Percentiles rank a stretch among this genome's conserved stretches.
Conservation (phyloP, 2,113 vertebrate genomes). For the Paratilapia polleni region DNA sequence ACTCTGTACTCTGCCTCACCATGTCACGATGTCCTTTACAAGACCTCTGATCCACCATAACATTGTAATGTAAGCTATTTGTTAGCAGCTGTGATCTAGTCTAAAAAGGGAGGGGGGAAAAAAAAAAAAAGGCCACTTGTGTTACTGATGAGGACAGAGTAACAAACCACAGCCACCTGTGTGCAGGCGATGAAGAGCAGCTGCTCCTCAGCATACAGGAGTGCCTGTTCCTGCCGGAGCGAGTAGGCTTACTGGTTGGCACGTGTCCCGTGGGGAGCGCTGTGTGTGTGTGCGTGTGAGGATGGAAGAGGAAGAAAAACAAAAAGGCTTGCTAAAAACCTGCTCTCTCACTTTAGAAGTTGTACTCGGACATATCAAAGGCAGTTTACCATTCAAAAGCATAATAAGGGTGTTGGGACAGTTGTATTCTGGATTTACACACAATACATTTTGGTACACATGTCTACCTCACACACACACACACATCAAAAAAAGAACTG, state of each 20-base stretch:
- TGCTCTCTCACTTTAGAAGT: background rate
- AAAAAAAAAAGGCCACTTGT: constrained; percentile 47
- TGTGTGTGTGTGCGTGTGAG: constrained; percentile 18
- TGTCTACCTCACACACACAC: background rate
- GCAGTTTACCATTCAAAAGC: constrained; percentile 5
- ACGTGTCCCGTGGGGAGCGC: constrained; percentile 60
- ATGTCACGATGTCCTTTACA: constrained; percentile 49
- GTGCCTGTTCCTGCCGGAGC: constrained; percentile 66
- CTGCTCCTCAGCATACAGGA: constrained; percentile 74
- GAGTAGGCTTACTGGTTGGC: constrained; percentile 59
- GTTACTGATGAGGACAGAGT: constrained; percentile 63
- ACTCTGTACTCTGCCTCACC: constrained; percentile 56
- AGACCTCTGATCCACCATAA: constrained; percentile 20
- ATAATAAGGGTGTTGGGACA: background rate
- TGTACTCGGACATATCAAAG: constrained; percentile 37
- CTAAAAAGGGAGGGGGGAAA: background rate
- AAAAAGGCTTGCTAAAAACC: background rate
- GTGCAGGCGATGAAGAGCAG: constrained; percentile 65
- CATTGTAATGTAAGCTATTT: constrained; percentile 56
- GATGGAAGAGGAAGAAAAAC: constrained; percentile 15
- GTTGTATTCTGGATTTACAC: background rate
- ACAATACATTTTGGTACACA: background rate
- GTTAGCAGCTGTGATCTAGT: constrained; percentile 53
- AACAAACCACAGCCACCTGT: constrained; percentile 66
- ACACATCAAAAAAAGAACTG: background rate